Evolutionary conservation across 2,888 invertebrate species (phyloP), one percentile per base, ranked within the genome.

Genomic region (Agrotis clavis): DNA sequence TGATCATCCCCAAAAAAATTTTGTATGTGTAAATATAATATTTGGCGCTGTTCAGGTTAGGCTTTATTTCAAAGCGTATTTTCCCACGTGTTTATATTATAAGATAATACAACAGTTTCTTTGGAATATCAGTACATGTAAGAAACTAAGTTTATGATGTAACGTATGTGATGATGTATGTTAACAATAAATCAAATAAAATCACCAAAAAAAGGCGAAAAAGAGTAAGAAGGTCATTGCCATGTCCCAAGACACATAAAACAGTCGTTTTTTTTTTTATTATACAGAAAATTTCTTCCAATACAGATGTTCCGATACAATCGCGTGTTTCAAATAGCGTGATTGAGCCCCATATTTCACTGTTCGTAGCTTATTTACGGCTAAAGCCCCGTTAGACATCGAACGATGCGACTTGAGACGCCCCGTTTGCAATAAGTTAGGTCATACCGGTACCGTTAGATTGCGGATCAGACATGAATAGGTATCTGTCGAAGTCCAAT

Each of bases 251-350:
- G 4, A 4, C 4, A 14, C 1, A 25, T 41, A 25, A 54, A 25
- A 41, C 11, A 67, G n/a, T 35, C 47, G 6, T 21, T 47, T 14
- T 6, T 11, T 6, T 11, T 54, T 76, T 25, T 41, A 47, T 54
- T 14, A 7, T 25, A 18, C 1, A n/a, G 13, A 69, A 35, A 30
- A 30, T 30, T 9, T 30, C 19, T 19, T 35, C 19, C 50, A 45
- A 56, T 18, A 56, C 30, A 57, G 51, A 64, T 53, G 45, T 81
- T 41, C 18, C 35, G 11, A 67, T 50, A 64, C 11, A 21, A 5
- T 73, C 62, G 79, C 79, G 63, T 82, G 79, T 18, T 54, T 62
- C n/a, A 45, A 13, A 25, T 79, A 21, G 67, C 79, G 74, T 79
- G 83, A 59, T 63, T 41, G 35, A 18, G 4, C 5, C 11, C n/a